Evolutionary conservation across 2,113 vertebrate species (phyloP).

Genomic region (Xenopus laevis): DNA sequence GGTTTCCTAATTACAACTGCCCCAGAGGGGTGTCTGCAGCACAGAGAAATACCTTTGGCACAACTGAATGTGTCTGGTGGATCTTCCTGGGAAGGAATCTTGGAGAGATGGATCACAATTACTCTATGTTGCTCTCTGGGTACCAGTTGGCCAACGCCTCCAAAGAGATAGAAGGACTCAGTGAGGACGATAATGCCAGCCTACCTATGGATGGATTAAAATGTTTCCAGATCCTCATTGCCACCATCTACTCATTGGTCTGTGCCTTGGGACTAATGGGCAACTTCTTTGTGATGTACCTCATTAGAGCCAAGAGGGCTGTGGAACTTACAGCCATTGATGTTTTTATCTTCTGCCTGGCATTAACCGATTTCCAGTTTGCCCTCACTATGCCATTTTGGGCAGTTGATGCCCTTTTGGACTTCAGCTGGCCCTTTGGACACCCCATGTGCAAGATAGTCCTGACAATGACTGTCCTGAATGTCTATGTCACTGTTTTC

Average conservation of each 20-base stretch:
- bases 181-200: not conserved
- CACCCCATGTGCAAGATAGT: slow-evolving; percentile 74
- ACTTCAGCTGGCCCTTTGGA: slow-evolving; percentile 78
- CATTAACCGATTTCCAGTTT: slow-evolving; percentile 73
- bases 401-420: slow-evolving; percentile 71
- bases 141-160: not conserved
- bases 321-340: slow-evolving; percentile 65
- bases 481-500: slow-evolving; percentile 76
- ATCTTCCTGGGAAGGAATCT: no score
- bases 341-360: slow-evolving; percentile 70
- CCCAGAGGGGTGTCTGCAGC: no score
- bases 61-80: no score
- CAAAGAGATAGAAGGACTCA: not conserved
- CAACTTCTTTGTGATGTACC: slow-evolving; percentile 68
- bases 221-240: slow-evolving; percentile 59
- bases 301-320: slow-evolving; percentile 62
- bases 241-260: slow-evolving; percentile 68
- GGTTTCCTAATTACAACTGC: no score
- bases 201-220: slow-evolving; percentile 14
- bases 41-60: no score
- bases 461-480: slow-evolving; percentile 71
- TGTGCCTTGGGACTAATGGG: slow-evolving; percentile 71
- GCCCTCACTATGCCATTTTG: slow-evolving; percentile 75
- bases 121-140: not conserved
- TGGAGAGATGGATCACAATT: slow-evolving; percentile 10